These are phyloP conservation scores for Anas platyrhynchos DNA, from an alignment of 2,113 vertebrate species.

Conservation along the genomic window DNA sequence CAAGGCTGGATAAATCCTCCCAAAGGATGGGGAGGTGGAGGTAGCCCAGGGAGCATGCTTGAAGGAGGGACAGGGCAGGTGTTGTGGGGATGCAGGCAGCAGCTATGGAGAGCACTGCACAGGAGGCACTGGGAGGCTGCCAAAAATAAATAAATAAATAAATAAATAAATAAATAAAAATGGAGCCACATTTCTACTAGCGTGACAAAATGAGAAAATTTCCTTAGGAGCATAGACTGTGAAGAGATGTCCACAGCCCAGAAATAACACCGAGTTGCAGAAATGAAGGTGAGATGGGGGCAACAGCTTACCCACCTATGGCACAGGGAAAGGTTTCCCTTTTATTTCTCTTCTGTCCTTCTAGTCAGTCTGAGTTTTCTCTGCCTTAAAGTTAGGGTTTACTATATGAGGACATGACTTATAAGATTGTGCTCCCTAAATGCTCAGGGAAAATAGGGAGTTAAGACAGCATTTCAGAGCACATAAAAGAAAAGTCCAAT, in stretches of 20 bases:
- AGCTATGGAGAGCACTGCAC: neutral
- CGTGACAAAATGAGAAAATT: neutral
- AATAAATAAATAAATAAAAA: too few relatives aligned
- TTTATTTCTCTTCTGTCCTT: neutral
- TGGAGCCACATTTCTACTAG: neutral
- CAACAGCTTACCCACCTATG: neutral
- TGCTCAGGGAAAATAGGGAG: neutral
- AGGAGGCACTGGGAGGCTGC: neutral
- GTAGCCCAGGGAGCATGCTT: accelerated
- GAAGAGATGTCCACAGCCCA: neutral
- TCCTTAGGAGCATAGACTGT: neutral
- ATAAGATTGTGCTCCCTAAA: neutral
- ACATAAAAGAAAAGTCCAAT: conserved; percentile 16
- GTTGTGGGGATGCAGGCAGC: neutral
- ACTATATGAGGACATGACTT: neutral
- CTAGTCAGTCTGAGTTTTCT: neutral
- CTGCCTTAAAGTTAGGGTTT: neutral
- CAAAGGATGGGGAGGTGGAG: neutral
- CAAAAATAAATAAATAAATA: neutral
- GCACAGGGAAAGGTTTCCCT: neutral
- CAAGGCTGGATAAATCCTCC: neutral
- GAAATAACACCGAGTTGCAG: neutral
- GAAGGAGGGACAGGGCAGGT: neutral
- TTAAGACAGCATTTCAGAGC: neutral
- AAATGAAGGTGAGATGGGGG: neutral